phyloP scores from a whole-genome alignment of 2,888 invertebrate genomes.

The Nipponacmea schrenckii region DNA sequence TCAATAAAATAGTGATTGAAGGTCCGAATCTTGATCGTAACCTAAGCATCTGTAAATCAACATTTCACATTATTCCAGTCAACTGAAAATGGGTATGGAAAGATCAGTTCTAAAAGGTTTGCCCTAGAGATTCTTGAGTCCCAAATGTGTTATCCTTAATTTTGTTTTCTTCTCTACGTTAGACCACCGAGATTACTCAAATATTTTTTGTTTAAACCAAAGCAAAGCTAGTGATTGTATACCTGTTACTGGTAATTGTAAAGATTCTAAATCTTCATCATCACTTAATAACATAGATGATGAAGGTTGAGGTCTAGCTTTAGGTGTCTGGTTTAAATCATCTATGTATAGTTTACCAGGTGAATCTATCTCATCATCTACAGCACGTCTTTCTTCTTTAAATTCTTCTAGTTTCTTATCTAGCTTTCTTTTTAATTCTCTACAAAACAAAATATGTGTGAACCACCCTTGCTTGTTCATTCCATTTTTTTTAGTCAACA shows the following conservation, averaged over 20 bases:
- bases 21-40: no score
- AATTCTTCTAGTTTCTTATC: slow-evolving; percentile 43
- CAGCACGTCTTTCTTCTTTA: slow-evolving; percentile 13
- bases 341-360: slow-evolving; percentile 13
- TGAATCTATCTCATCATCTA: background rate
- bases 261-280: slow-evolving; percentile 17
- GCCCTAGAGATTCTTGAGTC: no score
- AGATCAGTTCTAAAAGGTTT: no score
- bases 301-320: background rate
- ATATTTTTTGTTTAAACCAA: no score
- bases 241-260: background rate
- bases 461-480: background rate
- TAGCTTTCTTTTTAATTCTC: slow-evolving; percentile 45
- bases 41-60: no score
- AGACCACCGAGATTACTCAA: no score
- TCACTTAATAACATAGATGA: background rate
- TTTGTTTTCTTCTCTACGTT: no score
- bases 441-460: slow-evolving; percentile 15
- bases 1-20: no score
- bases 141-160: no score
- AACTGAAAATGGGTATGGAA: no score
- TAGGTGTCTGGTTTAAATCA: slow-evolving; percentile 14
- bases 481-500: no score
- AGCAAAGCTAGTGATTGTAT: background rate
- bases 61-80: no score